A percentile compares a stretch with the other conserved stretches of the same genome.
phyloP scores from a whole-genome alignment of 2,797 vertebrate genomes.

The Platyrinchus mystaceus region DNA sequence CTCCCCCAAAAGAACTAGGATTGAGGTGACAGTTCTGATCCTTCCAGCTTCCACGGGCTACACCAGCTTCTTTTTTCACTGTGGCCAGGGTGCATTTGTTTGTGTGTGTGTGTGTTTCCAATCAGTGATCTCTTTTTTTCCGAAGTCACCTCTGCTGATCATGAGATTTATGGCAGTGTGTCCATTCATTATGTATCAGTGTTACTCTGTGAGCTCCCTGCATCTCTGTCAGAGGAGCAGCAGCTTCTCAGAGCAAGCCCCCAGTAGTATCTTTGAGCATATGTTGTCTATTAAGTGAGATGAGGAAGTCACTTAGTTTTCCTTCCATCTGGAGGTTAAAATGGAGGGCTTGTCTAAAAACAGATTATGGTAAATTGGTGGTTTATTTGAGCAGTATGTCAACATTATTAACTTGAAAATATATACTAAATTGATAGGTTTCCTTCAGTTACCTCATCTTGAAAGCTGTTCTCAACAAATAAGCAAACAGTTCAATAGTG shows the following conservation, averaged over 20 bases:
- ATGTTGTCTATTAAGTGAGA: conserved; percentile 74
- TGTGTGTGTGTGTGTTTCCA: background rate
- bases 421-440: conserved; percentile 67
- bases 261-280: conserved; percentile 70
- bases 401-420: conserved; percentile 72
- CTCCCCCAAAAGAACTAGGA: background rate
- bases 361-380: conserved; percentile 72
- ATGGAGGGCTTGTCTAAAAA: conserved; percentile 72
- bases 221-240: conserved; percentile 48
- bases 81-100: background rate
- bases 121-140: background rate
- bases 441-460: conserved; percentile 72
- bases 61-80: background rate
- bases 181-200: conserved; percentile 2
- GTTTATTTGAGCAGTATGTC: conserved; percentile 75
- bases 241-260: conserved; percentile 59
- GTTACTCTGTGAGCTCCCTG: conserved; percentile 41
- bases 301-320: conserved; percentile 68
- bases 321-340: conserved; percentile 73
- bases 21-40: background rate
- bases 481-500: conserved; percentile 60
- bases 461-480: conserved; percentile 67
- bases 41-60: background rate
- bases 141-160: conserved; percentile 23
- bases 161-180: conserved; percentile 16